Conservation (phyloP, 2,888 invertebrate species). For the Aporophyla lueneburgensis region DNA sequence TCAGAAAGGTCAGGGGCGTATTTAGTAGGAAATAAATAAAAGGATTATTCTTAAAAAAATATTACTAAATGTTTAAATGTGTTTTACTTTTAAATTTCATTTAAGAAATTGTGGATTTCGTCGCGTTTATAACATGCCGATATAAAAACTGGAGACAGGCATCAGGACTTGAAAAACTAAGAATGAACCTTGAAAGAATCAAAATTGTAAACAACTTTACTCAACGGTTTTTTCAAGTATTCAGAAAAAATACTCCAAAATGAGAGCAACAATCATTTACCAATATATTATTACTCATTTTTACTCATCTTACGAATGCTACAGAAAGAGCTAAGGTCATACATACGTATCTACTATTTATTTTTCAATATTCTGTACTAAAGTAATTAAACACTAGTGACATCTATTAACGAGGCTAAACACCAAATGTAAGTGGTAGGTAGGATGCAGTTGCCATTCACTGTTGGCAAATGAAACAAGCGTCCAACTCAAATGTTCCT, state of each 20-base stretch:
- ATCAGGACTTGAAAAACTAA: neutral
- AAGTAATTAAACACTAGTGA: neutral
- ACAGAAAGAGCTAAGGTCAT: neutral
- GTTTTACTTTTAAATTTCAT: too few species aligned
- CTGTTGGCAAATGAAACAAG: neutral
- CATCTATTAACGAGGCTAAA: slow-evolving; percentile 9
- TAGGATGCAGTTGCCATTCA: neutral
- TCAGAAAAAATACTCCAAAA: neutral
- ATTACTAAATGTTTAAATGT: too few species aligned
- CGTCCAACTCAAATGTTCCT: neutral
- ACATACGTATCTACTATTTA: neutral
- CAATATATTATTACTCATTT: too few species aligned
- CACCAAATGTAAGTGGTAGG: neutral
- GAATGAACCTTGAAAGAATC: neutral
- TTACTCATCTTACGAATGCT: too few species aligned
- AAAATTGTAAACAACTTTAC: neutral
- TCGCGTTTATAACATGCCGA: neutral
- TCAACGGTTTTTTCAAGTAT: neutral
- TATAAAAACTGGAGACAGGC: neutral
- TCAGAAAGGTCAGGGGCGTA: too few species aligned
- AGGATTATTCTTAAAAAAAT: too few species aligned
- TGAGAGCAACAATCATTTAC: neutral
- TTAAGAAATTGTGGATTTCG: neutral
- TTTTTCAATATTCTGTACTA: neutral
- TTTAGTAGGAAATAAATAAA: too few species aligned